Base-by-base conservation (phyloP, 1,140 invertebrate genomes). In the Drosophila bocqueti region DNA sequence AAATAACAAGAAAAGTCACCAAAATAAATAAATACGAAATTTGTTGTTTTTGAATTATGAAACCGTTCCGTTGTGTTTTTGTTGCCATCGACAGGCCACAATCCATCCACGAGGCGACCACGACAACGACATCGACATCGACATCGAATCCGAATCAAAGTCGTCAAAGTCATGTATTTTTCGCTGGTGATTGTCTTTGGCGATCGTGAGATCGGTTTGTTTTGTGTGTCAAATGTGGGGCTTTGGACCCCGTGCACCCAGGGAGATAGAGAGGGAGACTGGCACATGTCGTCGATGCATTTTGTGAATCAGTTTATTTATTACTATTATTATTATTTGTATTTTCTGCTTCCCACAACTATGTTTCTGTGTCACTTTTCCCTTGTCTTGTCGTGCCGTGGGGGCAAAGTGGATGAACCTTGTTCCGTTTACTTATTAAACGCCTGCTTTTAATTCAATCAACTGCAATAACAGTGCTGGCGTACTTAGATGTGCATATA, bases 11-110 rank as follows among this genome's bases (percentile, higher is more conserved):
- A 24, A 74, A 60, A 52, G 29, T 62, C 50, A 57, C 62, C 62
- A 61, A 72, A 80, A 18, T 38, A 74, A 84, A 68, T 69, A 81
- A 85, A 75, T 71, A 79, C 21, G 65, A 77, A 77, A 61, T 50
- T 81, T 63, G 77, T 29, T 60, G 78, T 74, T 81, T 81, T 69
- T 29, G 45, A 81, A 78, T 83, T 86, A 86, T 86, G 79, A 87
- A 83, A 83, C 54, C 58, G 34, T 38, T 47, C 21, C 61, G 40
- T 46, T 60, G 42, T 60, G 60, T 34, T 76, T 40, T 57, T 26
- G 58, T 76, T 77, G 45, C 55, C 62, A 62, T 29, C 58, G 40
- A 54, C 62, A 42, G 63, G 24, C 43, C 24, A 36, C 60, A 38
- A 66, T 31, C 24, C 63, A 40, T 57, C 54, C 54, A 57, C 54